Base-by-base conservation (phyloP, 2,113 vertebrate genomes). In the Oncorhynchus kisutch region DNA sequence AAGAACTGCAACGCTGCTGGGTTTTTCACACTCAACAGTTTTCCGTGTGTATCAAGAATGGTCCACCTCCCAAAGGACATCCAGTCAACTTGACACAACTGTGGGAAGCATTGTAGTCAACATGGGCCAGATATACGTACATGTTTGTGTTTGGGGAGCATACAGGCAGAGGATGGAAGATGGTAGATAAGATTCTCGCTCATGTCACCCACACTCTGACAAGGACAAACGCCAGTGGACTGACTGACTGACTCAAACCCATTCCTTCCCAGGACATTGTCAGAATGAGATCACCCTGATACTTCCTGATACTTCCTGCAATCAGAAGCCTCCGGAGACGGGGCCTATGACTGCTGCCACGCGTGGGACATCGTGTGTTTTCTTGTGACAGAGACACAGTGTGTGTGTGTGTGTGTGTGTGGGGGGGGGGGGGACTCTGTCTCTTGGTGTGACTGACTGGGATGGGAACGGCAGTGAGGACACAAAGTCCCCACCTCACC, bases 171-270 rank as follows among this genome's bases (percentile, higher is more conserved):
- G 3, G 13, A 54, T 18, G 51, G 16, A 18, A 54, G 14, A 54
- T 0, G 16, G 16, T 16, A 13, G 4, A 54, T 54, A 54, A 64
- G 2, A 6, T 64, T 8, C 20, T 64, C 2, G 24, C n/a, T 8
- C 74, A 59, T 69, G 72, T 34, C 49, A 51, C 75, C 13, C 72
- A 72, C 25, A 57, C 29, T 29, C 67, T 66, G 65, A 45, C 68
- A 70, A 34, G 9, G 16, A 48, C 20, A 39, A 5, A 48, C 27
- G 2, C 31, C 22, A 25, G 6, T 64, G 9, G 24, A 67, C 14
- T 67, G 65, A 67, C 8, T 67, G 65, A 67, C 65, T 25, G 25
- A 7, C 13, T 27, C 13, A 25, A 31, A 29, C 25, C 16, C 16
- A 29, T 13, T 25, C 66, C 1, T 31, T 18, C 6, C 25, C 9